phyloP scores from a whole-genome alignment of 2,797 vertebrate genomes.

The Lagodon rhomboides region DNA sequence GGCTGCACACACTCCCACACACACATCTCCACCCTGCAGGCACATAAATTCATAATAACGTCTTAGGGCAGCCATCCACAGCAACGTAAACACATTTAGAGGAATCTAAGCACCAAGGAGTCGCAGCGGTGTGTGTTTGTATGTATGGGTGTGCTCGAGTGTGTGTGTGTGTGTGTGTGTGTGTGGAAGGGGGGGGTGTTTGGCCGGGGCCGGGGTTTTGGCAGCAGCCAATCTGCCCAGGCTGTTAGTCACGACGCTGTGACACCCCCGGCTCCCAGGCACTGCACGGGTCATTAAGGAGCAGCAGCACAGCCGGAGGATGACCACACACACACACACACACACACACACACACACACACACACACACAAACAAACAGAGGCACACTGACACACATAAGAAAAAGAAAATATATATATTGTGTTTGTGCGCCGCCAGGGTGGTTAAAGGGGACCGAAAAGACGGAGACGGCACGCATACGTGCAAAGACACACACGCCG shows the following conservation, averaged over 20 bases:
- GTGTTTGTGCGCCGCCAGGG: constrained; percentile 28
- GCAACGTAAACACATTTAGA: constrained; percentile 73
- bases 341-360: constrained; percentile 29
- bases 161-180: constrained; percentile 32
- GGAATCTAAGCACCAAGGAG: constrained; percentile 62
- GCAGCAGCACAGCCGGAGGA: constrained; percentile 60
- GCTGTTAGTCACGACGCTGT: constrained; percentile 77
- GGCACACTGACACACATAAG: constrained; percentile 39
- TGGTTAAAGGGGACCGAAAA: constrained; percentile 38
- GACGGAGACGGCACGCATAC: constrained; percentile 31
- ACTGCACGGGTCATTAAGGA: constrained; percentile 81
- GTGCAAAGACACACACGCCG: constrained; percentile 11
- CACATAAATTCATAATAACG: constrained; percentile 74
- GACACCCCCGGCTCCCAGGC: constrained; percentile 71
- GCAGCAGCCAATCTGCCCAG: constrained; percentile 69
- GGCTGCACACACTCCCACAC: background rate
- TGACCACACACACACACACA: constrained; percentile 55
- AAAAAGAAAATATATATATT: constrained; percentile 44
- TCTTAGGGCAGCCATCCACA: constrained; percentile 70
- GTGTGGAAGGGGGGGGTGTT: constrained; percentile 29
- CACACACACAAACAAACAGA: constrained; percentile 38
- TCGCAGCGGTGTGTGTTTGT: constrained; percentile 33
- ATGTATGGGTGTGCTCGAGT: constrained; percentile 2
- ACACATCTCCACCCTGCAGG: constrained; percentile 53
- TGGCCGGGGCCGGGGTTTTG: constrained; percentile 60